Evolutionary conservation across 2,113 vertebrate genomes (phyloP), one percentile per base, ranked within the genome.

Genomic region (Prietella phreatophila): DNA sequence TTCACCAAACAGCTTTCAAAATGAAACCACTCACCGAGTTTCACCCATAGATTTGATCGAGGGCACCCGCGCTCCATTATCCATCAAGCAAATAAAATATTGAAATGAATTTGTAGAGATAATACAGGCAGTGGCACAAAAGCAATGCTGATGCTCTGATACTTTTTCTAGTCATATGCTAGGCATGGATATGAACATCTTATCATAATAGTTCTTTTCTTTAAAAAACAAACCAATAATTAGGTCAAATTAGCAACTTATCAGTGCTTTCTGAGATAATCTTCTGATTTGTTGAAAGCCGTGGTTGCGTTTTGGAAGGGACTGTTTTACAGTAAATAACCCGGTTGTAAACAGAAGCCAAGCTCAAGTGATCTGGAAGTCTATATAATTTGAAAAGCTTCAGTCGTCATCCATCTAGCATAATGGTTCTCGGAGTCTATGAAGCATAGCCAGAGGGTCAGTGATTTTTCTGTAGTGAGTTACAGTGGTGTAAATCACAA

Each of bases 331-430:
- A 95, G 85, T 92, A 65, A 85, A 91, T 55, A 81, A 94, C 95
- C 93, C 89, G 93, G 94, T 94, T 94, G 94, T 94, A 95, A 92
- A 91, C 89, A 81, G 61, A 91, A 86, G 85, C 89, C 80, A 87
- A 93, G 93, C 93, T 95, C 93, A 93, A 91, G 92, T 94, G 92
- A 93, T 53, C 92, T 94, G 80, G 86, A 83, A 89, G 84, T 84
- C 86, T 71, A 42, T 89, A 88, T 71, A 69, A 84, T 88, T 82
- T 50, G 78, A 47, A 90, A 88, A 84, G 50, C 85, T 80, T 76
- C 55, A 42, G 47, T 81, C 53, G 27, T 56, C 65, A 86, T 91
- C 89, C 91, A 20, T 81, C 53, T 36, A 36, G 22, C 15, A 0
- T 22, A 56, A 81, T 58, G 73, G 55, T 22, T 60, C 79, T 36